Evolutionary conservation across 2,113 vertebrate genomes (phyloP).

Genomic region (Centropristis striata): DNA sequence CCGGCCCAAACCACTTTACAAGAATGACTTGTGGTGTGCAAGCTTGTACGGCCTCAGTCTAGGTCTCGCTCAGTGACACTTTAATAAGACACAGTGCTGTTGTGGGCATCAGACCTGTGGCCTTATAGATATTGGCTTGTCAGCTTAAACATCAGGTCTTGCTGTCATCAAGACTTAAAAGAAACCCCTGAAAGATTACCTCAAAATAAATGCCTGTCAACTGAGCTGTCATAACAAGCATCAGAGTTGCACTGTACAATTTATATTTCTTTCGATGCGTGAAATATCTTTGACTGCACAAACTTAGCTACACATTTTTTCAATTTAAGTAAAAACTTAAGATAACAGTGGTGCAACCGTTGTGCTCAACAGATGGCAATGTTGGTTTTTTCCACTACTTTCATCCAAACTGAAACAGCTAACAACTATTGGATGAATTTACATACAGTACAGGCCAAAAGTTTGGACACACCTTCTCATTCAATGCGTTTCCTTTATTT

Average conservation of each 20-base stretch:
- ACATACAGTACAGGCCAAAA: too few relatives aligned
- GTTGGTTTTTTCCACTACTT: neutral
- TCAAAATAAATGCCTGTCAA: slow-evolving; percentile 43
- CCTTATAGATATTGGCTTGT: slow-evolving; percentile 31
- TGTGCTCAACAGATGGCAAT: neutral
- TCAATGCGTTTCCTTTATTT: too few relatives aligned
- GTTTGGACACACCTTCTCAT: too few relatives aligned
- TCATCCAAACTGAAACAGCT: neutral
- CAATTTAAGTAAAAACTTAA: neutral
- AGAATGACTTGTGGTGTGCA: slow-evolving; percentile 31
- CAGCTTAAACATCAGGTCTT: slow-evolving; percentile 25
- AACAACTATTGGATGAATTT: neutral
- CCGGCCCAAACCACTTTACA: slow-evolving; percentile 34
- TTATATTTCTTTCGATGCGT: slow-evolving; percentile 18
- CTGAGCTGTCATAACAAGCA: slow-evolving; percentile 5
- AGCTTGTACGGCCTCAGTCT: slow-evolving; percentile 11
- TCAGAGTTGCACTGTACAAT: neutral
- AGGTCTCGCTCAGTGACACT: slow-evolving; percentile 30
- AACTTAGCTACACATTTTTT: neutral
- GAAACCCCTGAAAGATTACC: slow-evolving; percentile 19
- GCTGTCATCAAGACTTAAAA: slow-evolving; percentile 10
- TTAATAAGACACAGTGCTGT: slow-evolving; percentile 36
- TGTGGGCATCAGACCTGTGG: slow-evolving; percentile 28
- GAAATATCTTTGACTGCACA: neutral
- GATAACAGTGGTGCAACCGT: neutral